These are phyloP conservation scores for Eurypyga helias DNA, from an alignment of 2,113 vertebrate species.

Conservation along the genomic window DNA sequence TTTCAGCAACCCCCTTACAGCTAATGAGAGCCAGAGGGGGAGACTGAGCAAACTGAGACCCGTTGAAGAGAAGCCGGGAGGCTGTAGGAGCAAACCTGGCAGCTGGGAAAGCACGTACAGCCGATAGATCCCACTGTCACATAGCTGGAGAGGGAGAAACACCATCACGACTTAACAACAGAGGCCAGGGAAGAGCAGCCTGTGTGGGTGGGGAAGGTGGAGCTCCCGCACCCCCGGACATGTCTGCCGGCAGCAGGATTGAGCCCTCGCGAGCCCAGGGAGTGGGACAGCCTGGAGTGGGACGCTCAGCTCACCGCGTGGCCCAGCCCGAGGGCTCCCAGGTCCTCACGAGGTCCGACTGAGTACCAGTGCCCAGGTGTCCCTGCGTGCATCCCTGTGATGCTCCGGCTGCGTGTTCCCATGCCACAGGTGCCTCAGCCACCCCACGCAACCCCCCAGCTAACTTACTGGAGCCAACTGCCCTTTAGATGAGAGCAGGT, in stretches of 20 bases:
- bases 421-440: neutral
- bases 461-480: neutral
- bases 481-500: neutral
- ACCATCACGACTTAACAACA: neutral
- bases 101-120: neutral
- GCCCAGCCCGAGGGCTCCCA: neutral
- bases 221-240: neutral
- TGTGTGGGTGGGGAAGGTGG: neutral
- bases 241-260: neutral
- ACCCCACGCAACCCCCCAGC: neutral
- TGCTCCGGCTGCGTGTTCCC: rapidly evolving
- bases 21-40: neutral
- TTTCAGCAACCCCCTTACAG: neutral
- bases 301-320: neutral
- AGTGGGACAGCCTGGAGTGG: neutral
- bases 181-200: neutral
- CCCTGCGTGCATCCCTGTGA: rapidly evolving
- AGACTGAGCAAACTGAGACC: neutral
- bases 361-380: neutral
- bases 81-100: neutral
- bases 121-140: neutral
- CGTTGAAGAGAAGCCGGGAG: neutral
- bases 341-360: neutral
- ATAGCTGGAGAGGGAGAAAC: neutral
- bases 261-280: neutral